Evolutionary conservation across 2,888 invertebrate genomes (phyloP).

Genomic region (Tribolium freemani): DNA sequence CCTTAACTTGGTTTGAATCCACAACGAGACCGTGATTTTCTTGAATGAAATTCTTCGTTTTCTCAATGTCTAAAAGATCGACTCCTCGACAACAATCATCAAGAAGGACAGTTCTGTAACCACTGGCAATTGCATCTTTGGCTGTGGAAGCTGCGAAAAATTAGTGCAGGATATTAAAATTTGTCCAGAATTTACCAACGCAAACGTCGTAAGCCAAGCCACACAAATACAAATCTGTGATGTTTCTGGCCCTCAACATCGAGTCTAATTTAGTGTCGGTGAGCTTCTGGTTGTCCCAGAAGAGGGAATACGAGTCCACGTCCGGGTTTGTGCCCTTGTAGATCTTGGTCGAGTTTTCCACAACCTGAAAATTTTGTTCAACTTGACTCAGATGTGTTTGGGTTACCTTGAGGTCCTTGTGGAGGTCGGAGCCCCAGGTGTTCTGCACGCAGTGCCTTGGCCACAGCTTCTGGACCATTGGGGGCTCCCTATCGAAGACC

Average conservation of each 20-base stretch:
- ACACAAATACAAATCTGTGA: constrained; percentile 93
- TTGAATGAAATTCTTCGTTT: constrained; percentile 80
- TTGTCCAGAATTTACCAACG: constrained; percentile 75
- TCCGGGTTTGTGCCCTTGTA: constrained; percentile 94
- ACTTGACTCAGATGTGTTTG: neutral
- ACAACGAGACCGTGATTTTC: constrained; percentile 84
- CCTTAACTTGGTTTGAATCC: constrained; percentile 81
- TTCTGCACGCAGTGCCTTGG: constrained; percentile 96
- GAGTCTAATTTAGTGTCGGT: constrained; percentile 86
- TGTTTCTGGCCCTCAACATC: constrained; percentile 82
- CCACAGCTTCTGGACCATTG: constrained; percentile 91
- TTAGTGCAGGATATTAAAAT: neutral
- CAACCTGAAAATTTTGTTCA: constrained; percentile 72
- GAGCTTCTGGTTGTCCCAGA: constrained; percentile 95
- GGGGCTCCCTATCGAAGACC: constrained; percentile 87
- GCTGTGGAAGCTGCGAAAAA: constrained; percentile 83
- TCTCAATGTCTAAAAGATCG: constrained; percentile 85
- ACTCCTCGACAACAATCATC: constrained; percentile 94
- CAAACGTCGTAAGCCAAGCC: constrained; percentile 96
- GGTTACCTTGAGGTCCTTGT: constrained; percentile 84
- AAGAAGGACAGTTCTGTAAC: constrained; percentile 88
- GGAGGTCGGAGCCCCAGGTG: constrained; percentile 93
- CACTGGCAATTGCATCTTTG: constrained; percentile 86
- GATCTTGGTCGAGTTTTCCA: constrained; percentile 82
- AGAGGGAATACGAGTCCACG: constrained; percentile 96